Base-by-base conservation (phyloP, 2,888 invertebrate genomes). In the Drosophila bunnanda region DNA sequence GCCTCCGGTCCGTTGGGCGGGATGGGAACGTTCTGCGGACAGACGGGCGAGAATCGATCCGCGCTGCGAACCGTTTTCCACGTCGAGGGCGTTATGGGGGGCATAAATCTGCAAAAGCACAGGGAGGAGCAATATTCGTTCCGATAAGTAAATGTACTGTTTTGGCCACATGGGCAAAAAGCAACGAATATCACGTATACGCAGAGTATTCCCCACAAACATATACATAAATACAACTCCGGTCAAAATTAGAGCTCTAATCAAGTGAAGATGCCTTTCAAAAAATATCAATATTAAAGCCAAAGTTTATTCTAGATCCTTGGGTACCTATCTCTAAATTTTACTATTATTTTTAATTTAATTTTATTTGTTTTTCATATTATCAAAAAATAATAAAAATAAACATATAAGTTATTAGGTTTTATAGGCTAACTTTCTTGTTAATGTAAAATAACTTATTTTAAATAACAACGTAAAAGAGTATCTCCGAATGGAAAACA, bases 71-170 rank as follows among this genome's bases (percentile, higher is more conserved):
- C 95, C 88, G 95, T 95, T 71, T 95, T 95, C 98, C 98, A 97
- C 93, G 96, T 95, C 80, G 97, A 96, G 72, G 98, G 97, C 67
- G 97, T 97, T 91, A 97, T 97, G 80, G 98, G 98, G 74, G 98
- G 98, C 97, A 98, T 98, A 93, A 98, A 98, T 91, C 96, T 96
- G 91, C 57, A 71, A 32, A 30, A 50, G 55, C 50, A 46, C 10
- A 28, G 5, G 5, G 25, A 44, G 12, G 28, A 36, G 30, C 38
- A 36, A 39, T 32, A 57, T 50, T 57, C n/a, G 52, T 34, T 41
- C 22, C 59, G 57, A 56, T 73, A 59, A 66, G 59, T 73, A 71
- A 48, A 58, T 71, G 52, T 44, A 34, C 41, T 50, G 28, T 41
- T 71, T 52, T 28, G 50, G 41, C 50, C 50, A 36, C 41, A 36